Evolutionary conservation across 2,797 vertebrate species (phyloP), one percentile per base, ranked within the genome.

Genomic region (Crypturellus tataupa): DNA sequence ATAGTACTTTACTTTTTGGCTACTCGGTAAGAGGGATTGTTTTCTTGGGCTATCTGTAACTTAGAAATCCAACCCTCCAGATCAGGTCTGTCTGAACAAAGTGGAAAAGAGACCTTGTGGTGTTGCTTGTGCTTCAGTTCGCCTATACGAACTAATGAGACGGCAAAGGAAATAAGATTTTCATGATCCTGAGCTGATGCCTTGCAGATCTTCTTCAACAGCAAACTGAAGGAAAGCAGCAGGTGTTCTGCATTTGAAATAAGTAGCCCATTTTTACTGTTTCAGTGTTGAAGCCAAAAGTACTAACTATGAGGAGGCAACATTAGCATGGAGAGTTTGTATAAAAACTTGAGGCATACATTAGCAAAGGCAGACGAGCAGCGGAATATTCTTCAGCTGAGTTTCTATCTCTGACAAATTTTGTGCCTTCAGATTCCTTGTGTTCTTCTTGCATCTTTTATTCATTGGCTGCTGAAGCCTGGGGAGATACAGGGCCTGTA

Each of bases 381-480:
- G 58, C 67, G 82, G 31, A 11, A 1, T 55, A 42, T 29, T 83
- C 80, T 78, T 70, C 63, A 73, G 56, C 14, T 76, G 21, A 1
- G 23, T 6, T 88, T 80, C 63, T n/a, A 2, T 51, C 16, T 46
- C 62, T 67, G 18, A 80, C 44, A 35, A 84, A 56, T 88, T 53
- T 33, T 47, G 29, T 63, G 72, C 47, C 37, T 91, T 80, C 73
- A 80, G 73, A 81, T 77, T 94, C 71, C 42, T 21, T 7, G 13
- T 33, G 42, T 49, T 25, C 53, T 84, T 64, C 67, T 60, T 85
- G 64, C 72, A 78, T 89, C 47, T 89, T 96, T 93, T 89, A 87
- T 95, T 93, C 76, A 94, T 69, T 4, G 5, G 21, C 53, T 94
- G 76, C 71, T 62, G 63, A 81, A 79, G 40, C 62, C 55, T 51